Percentiles rank a stretch among this genome's conserved stretches.
Evolutionary conservation across 2,888 invertebrate genomes (phyloP).

Genomic region (Petrophora chlorosata): DNA sequence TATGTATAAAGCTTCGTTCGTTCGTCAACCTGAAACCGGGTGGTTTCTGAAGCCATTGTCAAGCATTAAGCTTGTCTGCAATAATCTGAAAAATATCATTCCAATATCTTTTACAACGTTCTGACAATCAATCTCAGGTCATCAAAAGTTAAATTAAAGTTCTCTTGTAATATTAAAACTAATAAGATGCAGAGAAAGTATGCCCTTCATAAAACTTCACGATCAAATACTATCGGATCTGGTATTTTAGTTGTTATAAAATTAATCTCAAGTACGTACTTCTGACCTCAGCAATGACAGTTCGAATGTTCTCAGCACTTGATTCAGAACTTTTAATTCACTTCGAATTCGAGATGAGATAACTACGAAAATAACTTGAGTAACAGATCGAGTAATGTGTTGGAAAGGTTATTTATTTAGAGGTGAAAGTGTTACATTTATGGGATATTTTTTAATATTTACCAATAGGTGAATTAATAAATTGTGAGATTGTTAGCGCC

Average conservation of each 20-base stretch:
- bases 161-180: no score
- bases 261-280: constrained; percentile 55
- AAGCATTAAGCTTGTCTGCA: no score
- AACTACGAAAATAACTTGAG: constrained; percentile 17
- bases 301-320: constrained; percentile 36
- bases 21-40: no score
- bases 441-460: constrained; percentile 2
- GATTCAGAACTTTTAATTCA: constrained; percentile 32
- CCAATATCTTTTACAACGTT: no score
- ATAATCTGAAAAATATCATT: no score
- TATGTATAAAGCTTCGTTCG: no score
- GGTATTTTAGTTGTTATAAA: constrained; percentile 50
- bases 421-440: constrained; percentile 18
- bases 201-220: constrained; percentile 39
- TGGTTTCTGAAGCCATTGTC: no score
- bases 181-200: constrained; percentile 51
- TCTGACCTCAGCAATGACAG: constrained; percentile 40
- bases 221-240: constrained; percentile 27
- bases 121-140: no score
- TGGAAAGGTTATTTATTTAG: constrained; percentile 17
- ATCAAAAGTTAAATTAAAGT: no score
- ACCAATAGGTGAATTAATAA: no score
- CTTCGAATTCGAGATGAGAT: constrained; percentile 32
- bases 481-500: no score
- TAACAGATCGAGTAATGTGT: constrained; percentile 15